A percentile compares a stretch with the other conserved stretches of the same genome.
Conservation (phyloP, 2,888 invertebrate genomes). For the Bellardia pandia region DNA sequence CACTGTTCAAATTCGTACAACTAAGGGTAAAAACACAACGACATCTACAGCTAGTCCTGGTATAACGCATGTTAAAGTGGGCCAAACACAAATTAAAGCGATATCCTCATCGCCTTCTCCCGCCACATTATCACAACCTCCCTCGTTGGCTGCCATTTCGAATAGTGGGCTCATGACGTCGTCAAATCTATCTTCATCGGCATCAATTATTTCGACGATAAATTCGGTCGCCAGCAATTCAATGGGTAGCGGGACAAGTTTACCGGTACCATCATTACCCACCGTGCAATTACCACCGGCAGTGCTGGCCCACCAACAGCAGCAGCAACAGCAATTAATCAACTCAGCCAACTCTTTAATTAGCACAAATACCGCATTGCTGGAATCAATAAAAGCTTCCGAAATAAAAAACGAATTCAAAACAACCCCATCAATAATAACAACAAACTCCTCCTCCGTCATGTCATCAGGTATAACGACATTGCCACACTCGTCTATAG, state of each 20-base stretch:
- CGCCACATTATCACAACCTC: conserved; percentile 80
- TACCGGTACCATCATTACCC: conserved; percentile 81
- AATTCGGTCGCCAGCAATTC: conserved; percentile 80
- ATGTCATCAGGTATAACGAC: conserved; percentile 34
- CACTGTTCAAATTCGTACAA: conserved; percentile 83
- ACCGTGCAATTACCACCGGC: conserved; percentile 81
- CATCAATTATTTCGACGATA: conserved; percentile 79
- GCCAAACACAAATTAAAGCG: conserved; percentile 84
- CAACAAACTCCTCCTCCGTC: conserved; percentile 18
- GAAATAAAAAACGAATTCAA: conserved; percentile 78
- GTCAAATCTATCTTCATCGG: conserved; percentile 66
- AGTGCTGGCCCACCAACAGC: conserved; percentile 71
- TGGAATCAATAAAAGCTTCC: conserved; percentile 74
- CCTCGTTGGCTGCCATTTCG: conserved; percentile 81
- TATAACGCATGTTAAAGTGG: conserved; percentile 83
- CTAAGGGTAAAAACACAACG: conserved; percentile 77
- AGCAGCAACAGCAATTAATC: conserved; percentile 72
- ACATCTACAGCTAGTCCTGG: conserved; percentile 76
- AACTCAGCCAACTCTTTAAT: conserved; percentile 65
- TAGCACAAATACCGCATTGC: conserved; percentile 75
- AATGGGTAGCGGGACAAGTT: conserved; percentile 73
- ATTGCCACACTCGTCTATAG: conserved; percentile 60
- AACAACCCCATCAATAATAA: conserved; percentile 65
- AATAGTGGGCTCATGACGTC: conserved; percentile 76
- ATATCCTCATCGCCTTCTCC: conserved; percentile 77